Base-by-base conservation (phyloP, 53 echinoderm and acorn worm species). In the Hippasteria phrygiana region DNA sequence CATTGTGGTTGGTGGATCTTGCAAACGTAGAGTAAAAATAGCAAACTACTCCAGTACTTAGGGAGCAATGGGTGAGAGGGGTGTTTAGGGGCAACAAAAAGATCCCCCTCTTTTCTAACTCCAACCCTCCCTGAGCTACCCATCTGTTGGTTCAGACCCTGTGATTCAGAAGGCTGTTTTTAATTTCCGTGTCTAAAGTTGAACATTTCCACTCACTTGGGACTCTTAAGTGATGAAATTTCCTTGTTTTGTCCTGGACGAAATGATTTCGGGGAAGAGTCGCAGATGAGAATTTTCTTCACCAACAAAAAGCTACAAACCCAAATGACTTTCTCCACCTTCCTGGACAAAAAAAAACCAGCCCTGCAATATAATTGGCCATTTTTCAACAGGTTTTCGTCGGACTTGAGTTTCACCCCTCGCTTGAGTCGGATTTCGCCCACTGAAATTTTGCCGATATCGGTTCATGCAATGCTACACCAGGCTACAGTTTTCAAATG, bases 191-290 rank as follows among this genome's bases (percentile, higher is more conserved):
- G 35, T 3, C 73, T 11, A n/a, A 73, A 73, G 73, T 73, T 73
- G 73, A 73, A 73, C 41, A 73, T 73, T 73, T 73, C 73, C 73
- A 73, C 40, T 41, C 18, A 10, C n/a, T 41, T 20, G 11, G 27
- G 73, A 43, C 43, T n/a, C 24, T 11, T 73, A 73, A 73, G 40
- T 73, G 73, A 73, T 73, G 73, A 43, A 73, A 73, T 73, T 73
- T 73, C 73, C 73, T 73, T 73, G 24, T 41, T 41, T 73, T 43
- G 40, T 73, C 73, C n/a, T 73, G 73, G 32, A 43, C 41, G 67
- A 33, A 16, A 14, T 66, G 67, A 26, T 59, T 26, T 59, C 26
- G 26, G 59, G 59, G 59, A 17, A 4, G 59, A 59, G 59, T 26
- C 0, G 3, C 26, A 0, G 27, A 17, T 24, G n/a, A 59, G 59